Evolutionary conservation across 2,113 vertebrate genomes (phyloP).

Genomic region (Daboia siamensis): DNA sequence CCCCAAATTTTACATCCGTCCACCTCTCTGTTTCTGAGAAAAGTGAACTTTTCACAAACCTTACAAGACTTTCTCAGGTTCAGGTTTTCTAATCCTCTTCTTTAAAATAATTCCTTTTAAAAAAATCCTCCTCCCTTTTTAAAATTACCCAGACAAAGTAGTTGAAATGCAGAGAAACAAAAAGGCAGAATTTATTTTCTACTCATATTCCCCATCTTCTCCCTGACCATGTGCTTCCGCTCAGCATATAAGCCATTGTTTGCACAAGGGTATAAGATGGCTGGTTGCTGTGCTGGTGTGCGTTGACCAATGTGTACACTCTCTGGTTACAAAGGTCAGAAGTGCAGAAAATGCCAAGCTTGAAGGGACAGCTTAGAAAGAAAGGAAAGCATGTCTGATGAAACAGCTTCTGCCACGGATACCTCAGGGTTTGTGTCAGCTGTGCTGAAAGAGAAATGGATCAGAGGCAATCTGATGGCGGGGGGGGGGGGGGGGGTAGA

Average conservation of each 20-base stretch:
- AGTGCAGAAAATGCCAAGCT: slow-evolving; percentile 24
- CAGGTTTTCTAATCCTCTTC: not conserved
- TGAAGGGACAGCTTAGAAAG: not conserved
- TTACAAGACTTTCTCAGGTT: not conserved
- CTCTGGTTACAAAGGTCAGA: slow-evolving; percentile 5
- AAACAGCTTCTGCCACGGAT: not conserved
- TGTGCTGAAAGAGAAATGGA: not conserved
- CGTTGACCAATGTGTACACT: not conserved
- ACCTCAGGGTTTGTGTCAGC: not conserved
- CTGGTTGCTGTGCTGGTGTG: slow-evolving; percentile 1
- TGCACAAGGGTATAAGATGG: not conserved
- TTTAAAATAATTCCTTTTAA: not conserved
- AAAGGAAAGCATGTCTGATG: not conserved
- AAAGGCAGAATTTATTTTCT: not conserved
- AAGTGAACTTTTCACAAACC: not conserved
- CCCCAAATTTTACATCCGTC: too few species aligned
- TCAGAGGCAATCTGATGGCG: not conserved
- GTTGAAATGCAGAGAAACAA: not conserved
- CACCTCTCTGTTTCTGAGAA: not conserved
- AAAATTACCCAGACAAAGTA: not conserved
- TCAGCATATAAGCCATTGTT: not conserved
- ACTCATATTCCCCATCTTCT: not conserved
- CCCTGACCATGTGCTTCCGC: not conserved
- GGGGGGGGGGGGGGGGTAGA: not conserved
- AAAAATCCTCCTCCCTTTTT: not conserved